phyloP scores from a whole-genome alignment of 2,888 invertebrate species.

The Metacarcinus magister region DNA sequence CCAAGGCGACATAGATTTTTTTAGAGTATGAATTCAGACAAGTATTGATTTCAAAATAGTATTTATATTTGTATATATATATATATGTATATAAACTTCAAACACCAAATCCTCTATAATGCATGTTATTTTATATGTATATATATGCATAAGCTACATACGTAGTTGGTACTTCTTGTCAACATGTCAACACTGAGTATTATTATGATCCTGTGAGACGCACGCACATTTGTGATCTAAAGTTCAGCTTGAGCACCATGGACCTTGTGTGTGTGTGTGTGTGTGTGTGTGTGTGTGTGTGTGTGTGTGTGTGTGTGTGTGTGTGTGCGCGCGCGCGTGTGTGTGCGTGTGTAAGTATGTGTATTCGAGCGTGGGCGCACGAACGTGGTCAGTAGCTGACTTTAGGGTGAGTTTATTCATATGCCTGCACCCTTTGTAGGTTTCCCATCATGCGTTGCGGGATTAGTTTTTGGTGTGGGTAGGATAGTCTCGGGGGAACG shows the following conservation, averaged over 20 bases:
- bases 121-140: background rate
- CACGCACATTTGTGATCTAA: background rate
- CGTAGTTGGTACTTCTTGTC: background rate
- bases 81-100: conserved; percentile 12
- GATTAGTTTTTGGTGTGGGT: background rate
- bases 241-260: background rate
- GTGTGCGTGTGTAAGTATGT: background rate
- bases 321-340: background rate
- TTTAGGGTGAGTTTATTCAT: background rate
- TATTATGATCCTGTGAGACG: conserved; percentile 32
- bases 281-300: conserved; percentile 35
- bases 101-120: background rate
- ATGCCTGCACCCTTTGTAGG: background rate
- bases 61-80: background rate
- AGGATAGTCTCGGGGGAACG: background rate
- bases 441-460: background rate
- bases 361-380: background rate
- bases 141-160: background rate
- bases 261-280: background rate
- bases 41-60: background rate
- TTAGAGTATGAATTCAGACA: background rate
- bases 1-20: background rate
- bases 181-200: conserved; percentile 10
- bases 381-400: background rate
- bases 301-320: conserved; percentile 56